These are phyloP conservation scores for Balanococcus diminutus DNA, from an alignment of 2,888 invertebrate genomes.

Conservation along the genomic window DNA sequence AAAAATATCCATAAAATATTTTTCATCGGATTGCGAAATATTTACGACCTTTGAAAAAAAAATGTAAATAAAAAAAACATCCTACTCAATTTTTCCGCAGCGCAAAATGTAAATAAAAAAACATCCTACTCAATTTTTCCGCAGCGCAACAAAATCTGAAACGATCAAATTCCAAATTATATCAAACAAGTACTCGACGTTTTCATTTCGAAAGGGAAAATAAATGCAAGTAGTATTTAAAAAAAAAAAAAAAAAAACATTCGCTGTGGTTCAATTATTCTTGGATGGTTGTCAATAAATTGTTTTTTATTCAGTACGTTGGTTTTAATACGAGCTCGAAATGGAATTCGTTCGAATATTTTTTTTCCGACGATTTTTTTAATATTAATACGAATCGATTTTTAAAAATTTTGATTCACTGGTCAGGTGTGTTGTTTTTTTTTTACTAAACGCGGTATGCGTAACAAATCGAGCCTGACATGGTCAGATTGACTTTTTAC, in stretches of 20 bases:
- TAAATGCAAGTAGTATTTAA: neutral
- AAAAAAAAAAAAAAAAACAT: too few relatives aligned
- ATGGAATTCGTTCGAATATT: neutral
- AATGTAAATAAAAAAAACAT: neutral
- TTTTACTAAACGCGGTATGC: too few relatives aligned
- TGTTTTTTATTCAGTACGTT: neutral
- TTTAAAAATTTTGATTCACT: neutral
- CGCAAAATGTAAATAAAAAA: neutral
- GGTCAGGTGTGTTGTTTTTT: neutral
- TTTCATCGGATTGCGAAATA: neutral
- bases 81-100: neutral
- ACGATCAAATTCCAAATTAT: too few relatives aligned
- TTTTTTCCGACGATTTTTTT: neutral
- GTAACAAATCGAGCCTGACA: too few relatives aligned
- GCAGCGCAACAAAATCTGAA: neutral
- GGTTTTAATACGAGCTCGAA: neutral
- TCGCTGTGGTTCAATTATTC: neutral
- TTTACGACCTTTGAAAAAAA: slow-evolving; percentile 12
- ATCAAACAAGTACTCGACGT: too few relatives aligned
- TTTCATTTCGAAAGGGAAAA: neutral
- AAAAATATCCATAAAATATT: neutral
- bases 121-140: neutral
- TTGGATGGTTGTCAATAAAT: slow-evolving; percentile 1
- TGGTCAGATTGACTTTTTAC: too few relatives aligned
- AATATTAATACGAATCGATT: neutral